Percentiles rank a stretch among this genome's conserved stretches.
phyloP scores from a whole-genome alignment of 23 tunicate species.

The Ciona savignyi region DNA sequence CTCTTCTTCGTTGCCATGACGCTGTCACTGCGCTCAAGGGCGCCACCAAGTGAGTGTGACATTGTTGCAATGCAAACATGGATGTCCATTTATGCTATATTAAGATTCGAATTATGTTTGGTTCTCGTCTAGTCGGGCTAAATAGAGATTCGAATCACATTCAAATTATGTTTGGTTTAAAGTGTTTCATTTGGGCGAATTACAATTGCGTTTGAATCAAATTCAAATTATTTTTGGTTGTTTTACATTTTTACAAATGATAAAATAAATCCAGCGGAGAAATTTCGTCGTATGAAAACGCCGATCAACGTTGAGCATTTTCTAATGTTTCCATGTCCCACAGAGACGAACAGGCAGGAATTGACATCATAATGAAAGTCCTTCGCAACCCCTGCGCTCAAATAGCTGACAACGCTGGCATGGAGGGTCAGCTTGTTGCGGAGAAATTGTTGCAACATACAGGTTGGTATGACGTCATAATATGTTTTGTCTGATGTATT shows the following conservation, averaged over 20 bases:
- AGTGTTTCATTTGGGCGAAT: too few species aligned
- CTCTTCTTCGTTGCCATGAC: constrained; percentile 88
- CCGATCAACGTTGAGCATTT: too few species aligned
- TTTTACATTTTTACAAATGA: too few species aligned
- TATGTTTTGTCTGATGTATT: too few species aligned
- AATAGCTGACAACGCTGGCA: constrained; percentile 99
- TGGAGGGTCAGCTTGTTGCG: constrained; percentile 84
- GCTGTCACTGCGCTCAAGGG: constrained; percentile 29
- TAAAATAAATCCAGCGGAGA: too few species aligned
- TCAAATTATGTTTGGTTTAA: too few species aligned
- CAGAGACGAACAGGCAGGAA: constrained; percentile 96
- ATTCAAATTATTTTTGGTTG: too few species aligned
- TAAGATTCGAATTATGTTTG: too few species aligned
- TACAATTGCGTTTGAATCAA: too few species aligned
- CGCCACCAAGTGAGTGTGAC: constrained; percentile 24
- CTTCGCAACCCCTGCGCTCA: constrained; percentile 89
- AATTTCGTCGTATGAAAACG: too few species aligned
- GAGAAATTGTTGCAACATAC: constrained; percentile 78
- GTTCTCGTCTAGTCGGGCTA: too few species aligned
- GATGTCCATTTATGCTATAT: neutral
- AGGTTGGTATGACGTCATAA: neutral
- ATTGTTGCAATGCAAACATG: neutral
- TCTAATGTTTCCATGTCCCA: neutral
- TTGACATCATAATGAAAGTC: constrained; percentile 88
- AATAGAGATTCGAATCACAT: too few species aligned